These are phyloP conservation scores for Leucopsar rothschildi DNA, from an alignment of 2,113 vertebrate species.

Conservation along the genomic window DNA sequence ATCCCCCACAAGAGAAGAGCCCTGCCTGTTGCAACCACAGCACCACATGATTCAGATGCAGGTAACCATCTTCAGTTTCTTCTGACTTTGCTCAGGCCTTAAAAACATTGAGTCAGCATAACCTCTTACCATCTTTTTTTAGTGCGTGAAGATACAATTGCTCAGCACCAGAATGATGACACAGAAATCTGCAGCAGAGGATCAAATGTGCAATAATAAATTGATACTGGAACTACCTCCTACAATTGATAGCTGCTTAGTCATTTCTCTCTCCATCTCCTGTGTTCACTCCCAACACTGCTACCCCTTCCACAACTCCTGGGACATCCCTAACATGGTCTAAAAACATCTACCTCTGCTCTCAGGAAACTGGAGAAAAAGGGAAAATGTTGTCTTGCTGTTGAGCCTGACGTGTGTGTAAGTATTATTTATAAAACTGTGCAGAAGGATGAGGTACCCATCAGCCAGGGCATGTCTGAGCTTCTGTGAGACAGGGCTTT, in stretches of 20 bases:
- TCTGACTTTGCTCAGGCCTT: background rate
- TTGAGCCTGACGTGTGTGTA: background rate
- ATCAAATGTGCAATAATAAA: background rate
- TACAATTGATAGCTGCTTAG: background rate
- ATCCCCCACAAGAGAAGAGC: background rate
- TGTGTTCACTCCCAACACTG: background rate
- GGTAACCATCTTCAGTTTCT: background rate
- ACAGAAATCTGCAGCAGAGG: background rate
- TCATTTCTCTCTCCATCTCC: background rate
- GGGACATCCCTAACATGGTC: background rate
- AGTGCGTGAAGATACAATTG: background rate
- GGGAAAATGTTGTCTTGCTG: background rate
- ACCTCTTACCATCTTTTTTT: background rate
- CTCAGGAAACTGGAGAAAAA: background rate
- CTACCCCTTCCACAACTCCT: background rate
- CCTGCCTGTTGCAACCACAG: background rate
- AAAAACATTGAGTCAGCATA: constrained; percentile 28
- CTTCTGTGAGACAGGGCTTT: background rate
- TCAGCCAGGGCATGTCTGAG: background rate
- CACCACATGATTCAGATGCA: background rate
- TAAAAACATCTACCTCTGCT: background rate
- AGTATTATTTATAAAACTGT: background rate
- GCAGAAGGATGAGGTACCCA: background rate
- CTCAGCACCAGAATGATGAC: background rate
- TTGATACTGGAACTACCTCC: background rate